Evolutionary conservation across 2,797 vertebrate genomes (phyloP).

Genomic region (Heliangelus exortis): DNA sequence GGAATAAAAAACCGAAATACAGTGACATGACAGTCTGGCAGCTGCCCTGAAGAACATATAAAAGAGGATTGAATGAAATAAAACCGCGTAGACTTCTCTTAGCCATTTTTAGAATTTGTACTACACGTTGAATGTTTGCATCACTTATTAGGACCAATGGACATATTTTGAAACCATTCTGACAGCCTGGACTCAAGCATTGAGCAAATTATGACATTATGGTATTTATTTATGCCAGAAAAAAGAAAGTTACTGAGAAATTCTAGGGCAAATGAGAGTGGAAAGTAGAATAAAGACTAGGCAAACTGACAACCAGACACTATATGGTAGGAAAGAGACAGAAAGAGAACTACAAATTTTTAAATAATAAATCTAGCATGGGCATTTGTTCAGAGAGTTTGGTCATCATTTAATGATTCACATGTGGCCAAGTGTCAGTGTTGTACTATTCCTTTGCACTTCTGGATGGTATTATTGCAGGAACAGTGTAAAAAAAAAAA

Average conservation of each 20-base stretch:
- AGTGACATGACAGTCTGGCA: neutral
- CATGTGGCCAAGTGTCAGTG: neutral
- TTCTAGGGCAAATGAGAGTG: neutral
- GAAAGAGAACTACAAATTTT: neutral
- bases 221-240: neutral
- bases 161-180: neutral
- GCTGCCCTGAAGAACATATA: neutral
- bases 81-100: neutral
- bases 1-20: slow-evolving; percentile 10
- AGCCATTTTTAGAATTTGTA: neutral
- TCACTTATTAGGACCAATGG: neutral
- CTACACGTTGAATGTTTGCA: neutral
- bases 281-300: neutral
- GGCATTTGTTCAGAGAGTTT: neutral
- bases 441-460: neutral
- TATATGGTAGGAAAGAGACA: neutral
- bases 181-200: neutral
- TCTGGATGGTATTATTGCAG: neutral
- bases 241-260: neutral
- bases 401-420: neutral
- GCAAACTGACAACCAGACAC: neutral
- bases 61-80: slow-evolving; percentile 8
- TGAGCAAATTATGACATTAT: neutral
- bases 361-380: neutral
- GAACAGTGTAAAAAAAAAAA: neutral